Conservation (phyloP, 1,140 invertebrate species). For the Nephila pilipes region DNA sequence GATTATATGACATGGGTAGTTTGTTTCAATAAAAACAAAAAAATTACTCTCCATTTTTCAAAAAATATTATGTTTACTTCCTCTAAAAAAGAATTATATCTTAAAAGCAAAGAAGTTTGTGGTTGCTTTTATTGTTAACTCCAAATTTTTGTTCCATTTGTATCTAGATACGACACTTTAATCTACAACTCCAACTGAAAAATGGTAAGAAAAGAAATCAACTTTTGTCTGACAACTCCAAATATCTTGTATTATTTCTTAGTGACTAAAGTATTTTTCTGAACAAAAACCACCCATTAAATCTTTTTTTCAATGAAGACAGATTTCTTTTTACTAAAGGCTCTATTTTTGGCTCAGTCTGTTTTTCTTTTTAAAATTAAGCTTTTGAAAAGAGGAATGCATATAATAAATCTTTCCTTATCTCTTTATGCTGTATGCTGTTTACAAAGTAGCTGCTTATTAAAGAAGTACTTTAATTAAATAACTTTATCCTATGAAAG, state of each 20-base stretch:
- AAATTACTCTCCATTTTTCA: not conserved
- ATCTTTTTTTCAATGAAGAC: not conserved
- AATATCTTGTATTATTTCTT: not conserved
- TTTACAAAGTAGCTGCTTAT: too few species aligned
- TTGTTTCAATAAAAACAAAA: not conserved
- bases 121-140: not conserved
- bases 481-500: too few species aligned
- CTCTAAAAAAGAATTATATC: not conserved
- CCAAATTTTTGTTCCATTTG: not conserved
- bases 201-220: not conserved
- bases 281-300: not conserved
- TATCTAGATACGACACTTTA: not conserved
- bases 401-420: too few species aligned
- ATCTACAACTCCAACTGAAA: not conserved
- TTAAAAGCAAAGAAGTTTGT: constrained; percentile 8
- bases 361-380: not conserved
- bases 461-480: too few species aligned
- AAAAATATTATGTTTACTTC: not conserved
- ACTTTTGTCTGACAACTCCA: not conserved
- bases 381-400: too few species aligned
- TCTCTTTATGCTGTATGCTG: too few species aligned
- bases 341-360: not conserved
- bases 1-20: too few species aligned
- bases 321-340: not conserved
- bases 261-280: not conserved